These are phyloP conservation scores for Mactra quadrangularis DNA, from an alignment of 1,140 invertebrate genomes.

Conservation along the genomic window DNA sequence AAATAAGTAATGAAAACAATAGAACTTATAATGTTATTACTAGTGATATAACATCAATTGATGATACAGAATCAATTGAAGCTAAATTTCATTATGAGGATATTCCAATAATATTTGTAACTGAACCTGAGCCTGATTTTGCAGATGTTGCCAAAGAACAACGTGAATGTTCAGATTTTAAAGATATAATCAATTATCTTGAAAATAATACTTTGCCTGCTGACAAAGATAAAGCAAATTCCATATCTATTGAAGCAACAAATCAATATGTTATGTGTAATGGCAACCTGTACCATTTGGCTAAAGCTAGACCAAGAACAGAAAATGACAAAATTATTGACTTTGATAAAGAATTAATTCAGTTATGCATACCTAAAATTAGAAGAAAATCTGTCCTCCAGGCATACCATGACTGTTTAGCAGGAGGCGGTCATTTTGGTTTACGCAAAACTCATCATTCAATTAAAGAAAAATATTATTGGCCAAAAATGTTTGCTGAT, in stretches of 20 bases:
- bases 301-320: background rate
- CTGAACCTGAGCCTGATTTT: no score
- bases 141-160: no score
- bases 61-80: no score
- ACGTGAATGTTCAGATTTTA: no score
- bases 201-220: background rate
- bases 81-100: no score
- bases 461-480: constrained; percentile 21
- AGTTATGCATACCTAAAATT: background rate
- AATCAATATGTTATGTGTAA: constrained; percentile 13
- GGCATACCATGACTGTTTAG: constrained; percentile 30
- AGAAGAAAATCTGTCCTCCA: background rate
- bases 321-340: background rate
- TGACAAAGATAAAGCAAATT: constrained; percentile 6
- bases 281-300: constrained; percentile 6
- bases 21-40: background rate
- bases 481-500: constrained; percentile 24
- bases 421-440: constrained; percentile 49
- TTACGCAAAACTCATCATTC: background rate
- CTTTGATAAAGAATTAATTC: background rate
- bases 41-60: no score
- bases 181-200: background rate
- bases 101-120: no score
- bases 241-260: background rate
- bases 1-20: background rate